Evolutionary conservation across 2,113 vertebrate genomes (phyloP).

Genomic region (Ibidorhyncha struthersii): DNA sequence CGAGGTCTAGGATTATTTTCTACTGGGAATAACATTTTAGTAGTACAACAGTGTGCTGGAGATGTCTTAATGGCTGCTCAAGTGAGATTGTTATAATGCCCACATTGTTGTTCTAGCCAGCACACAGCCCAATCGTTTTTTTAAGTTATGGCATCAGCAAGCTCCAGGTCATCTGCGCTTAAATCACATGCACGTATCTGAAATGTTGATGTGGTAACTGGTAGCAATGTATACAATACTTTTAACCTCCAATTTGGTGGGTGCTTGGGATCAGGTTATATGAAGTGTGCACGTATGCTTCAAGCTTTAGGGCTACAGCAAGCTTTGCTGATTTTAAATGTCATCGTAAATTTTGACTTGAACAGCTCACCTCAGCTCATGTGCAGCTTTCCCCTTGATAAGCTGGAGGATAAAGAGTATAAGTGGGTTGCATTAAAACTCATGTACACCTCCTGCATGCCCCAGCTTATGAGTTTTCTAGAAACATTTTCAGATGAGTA

Average conservation of each 20-base stretch:
- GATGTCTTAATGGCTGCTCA: conserved; percentile 56
- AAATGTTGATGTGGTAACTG: conserved; percentile 58
- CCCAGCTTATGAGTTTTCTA: background rate
- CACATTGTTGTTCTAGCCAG: conserved; percentile 47
- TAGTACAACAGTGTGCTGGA: conserved; percentile 40
- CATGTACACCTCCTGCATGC: background rate
- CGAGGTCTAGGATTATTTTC: conserved; percentile 58
- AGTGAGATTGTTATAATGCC: conserved; percentile 54
- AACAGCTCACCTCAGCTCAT: background rate
- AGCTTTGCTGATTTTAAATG: conserved; percentile 42
- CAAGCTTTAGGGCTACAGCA: background rate
- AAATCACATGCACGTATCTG: conserved; percentile 52
- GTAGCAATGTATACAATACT: conserved; percentile 59
- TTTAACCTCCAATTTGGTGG: conserved; percentile 57
- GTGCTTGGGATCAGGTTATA: conserved; percentile 53
- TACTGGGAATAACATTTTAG: conserved; percentile 64
- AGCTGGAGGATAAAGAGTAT: background rate
- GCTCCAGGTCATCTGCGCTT: conserved; percentile 40
- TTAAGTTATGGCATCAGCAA: conserved; percentile 58
- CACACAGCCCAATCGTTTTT: conserved; percentile 22
- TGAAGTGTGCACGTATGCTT: background rate
- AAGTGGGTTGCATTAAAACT: background rate
- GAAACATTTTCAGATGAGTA: background rate
- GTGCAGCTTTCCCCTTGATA: background rate
- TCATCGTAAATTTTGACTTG: conserved; percentile 14